Evolutionary conservation across 2,888 invertebrate genomes (phyloP).

Genomic region (Notodonta ziczac): DNA sequence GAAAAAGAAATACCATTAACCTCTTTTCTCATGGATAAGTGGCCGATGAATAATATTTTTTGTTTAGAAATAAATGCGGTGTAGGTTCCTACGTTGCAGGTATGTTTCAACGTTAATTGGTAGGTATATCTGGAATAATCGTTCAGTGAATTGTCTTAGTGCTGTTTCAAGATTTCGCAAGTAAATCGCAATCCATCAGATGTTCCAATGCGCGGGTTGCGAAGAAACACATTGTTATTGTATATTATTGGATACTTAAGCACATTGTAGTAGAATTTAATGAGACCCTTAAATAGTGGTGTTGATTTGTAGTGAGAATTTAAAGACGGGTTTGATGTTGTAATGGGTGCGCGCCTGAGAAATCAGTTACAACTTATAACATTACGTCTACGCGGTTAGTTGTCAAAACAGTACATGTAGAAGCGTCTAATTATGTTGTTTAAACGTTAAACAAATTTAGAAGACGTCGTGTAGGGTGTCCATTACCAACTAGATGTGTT

Average conservation of each 20-base stretch:
- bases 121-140: slow-evolving; percentile 12
- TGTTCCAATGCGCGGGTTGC: neutral
- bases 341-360: too few relatives aligned
- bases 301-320: too few relatives aligned
- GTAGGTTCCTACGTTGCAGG: slow-evolving; percentile 9
- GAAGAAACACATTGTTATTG: neutral
- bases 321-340: too few relatives aligned
- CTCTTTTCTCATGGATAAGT: slow-evolving; percentile 62
- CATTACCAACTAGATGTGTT: too few relatives aligned
- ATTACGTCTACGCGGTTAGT: too few relatives aligned
- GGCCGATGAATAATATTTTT: slow-evolving; percentile 49
- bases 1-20: slow-evolving; percentile 52
- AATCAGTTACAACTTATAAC: too few relatives aligned
- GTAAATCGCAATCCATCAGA: neutral
- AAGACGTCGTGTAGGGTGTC: too few relatives aligned
- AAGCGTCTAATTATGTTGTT: too few relatives aligned
- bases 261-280: neutral
- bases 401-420: too few relatives aligned
- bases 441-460: too few relatives aligned
- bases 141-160: slow-evolving; percentile 4
- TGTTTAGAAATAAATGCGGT: slow-evolving; percentile 37
- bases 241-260: neutral
- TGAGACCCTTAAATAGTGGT: neutral
- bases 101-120: slow-evolving; percentile 14
- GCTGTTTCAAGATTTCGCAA: neutral